Conservation (phyloP, 1,140 invertebrate genomes). For the Tigriopus japonicus region DNA sequence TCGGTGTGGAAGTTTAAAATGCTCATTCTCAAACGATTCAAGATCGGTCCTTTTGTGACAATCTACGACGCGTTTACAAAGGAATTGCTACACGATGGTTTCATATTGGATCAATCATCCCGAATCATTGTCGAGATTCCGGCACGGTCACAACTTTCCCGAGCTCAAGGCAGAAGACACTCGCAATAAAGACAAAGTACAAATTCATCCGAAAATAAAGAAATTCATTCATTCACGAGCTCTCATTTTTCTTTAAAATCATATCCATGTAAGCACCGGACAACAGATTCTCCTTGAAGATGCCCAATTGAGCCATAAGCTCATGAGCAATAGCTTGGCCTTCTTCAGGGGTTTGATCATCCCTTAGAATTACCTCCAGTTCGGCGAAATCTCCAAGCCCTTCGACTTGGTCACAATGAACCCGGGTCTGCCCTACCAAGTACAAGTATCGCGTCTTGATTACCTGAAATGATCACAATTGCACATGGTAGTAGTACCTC, state of each 20-base stretch:
- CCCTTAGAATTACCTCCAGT: constrained; percentile 50
- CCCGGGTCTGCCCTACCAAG: constrained; percentile 57
- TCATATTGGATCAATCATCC: too few relatives aligned
- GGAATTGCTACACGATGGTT: too few relatives aligned
- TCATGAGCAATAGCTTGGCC: constrained; percentile 49
- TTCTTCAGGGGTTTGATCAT: constrained; percentile 42
- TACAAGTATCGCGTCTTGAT: constrained; percentile 51
- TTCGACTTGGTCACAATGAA: constrained; percentile 68
- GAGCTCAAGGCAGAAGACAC: too few relatives aligned
- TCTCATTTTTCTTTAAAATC: constrained; percentile 16
- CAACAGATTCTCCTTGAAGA: constrained; percentile 46
- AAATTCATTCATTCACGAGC: background rate
- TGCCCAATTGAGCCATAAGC: constrained; percentile 43
- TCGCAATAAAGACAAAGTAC: too few relatives aligned
- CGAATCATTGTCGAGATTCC: too few relatives aligned
- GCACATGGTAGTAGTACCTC: constrained; percentile 29
- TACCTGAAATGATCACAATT: constrained; percentile 36
- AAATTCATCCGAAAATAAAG: too few relatives aligned
- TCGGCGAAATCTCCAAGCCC: constrained; percentile 68
- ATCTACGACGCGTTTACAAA: too few relatives aligned
- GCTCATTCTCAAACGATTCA: too few relatives aligned
- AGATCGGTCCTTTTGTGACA: too few relatives aligned
- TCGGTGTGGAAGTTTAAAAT: too few relatives aligned
- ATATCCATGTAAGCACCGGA: constrained; percentile 55
- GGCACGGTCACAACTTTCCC: too few relatives aligned